Percentiles rank a stretch among this genome's conserved stretches.
Conservation (phyloP, 1,140 invertebrate species). For the Drosophila bocki region DNA sequence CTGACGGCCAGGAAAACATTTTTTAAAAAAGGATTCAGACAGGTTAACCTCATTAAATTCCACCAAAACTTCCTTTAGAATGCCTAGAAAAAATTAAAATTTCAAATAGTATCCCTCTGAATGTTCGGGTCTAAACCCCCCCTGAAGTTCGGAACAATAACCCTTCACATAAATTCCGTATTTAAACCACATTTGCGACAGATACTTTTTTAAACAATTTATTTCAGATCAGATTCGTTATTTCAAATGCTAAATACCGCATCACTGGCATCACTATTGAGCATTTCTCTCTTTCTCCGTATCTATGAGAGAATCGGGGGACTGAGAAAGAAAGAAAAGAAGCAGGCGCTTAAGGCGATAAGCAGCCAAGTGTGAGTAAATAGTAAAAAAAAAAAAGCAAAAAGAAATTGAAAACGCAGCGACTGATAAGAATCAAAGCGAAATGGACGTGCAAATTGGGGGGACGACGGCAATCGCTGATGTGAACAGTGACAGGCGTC, state of each 20-base stretch:
- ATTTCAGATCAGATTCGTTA: not conserved
- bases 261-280: not conserved
- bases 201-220: not conserved
- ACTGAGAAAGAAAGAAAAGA: constrained; percentile 2
- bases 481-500: constrained; percentile 24
- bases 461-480: constrained; percentile 13
- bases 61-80: not conserved
- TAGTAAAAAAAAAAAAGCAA: constrained; percentile 16
- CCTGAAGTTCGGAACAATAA: not conserved
- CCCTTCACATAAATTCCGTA: not conserved
- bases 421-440: constrained; percentile 24
- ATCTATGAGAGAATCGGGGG: constrained; percentile 18
- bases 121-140: not conserved
- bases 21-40: not conserved
- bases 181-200: not conserved
- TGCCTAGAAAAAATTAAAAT: not conserved
- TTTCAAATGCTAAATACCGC: not conserved
- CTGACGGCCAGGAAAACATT: not conserved
- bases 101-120: not conserved
- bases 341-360: constrained; percentile 42
- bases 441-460: constrained; percentile 22
- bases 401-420: constrained; percentile 17
- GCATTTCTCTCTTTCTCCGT: not conserved
- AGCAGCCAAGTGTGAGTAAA: constrained; percentile 37
- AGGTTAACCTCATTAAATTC: not conserved